phyloP scores from a whole-genome alignment of 2,888 invertebrate genomes.

The Cremastinae sp. region DNA sequence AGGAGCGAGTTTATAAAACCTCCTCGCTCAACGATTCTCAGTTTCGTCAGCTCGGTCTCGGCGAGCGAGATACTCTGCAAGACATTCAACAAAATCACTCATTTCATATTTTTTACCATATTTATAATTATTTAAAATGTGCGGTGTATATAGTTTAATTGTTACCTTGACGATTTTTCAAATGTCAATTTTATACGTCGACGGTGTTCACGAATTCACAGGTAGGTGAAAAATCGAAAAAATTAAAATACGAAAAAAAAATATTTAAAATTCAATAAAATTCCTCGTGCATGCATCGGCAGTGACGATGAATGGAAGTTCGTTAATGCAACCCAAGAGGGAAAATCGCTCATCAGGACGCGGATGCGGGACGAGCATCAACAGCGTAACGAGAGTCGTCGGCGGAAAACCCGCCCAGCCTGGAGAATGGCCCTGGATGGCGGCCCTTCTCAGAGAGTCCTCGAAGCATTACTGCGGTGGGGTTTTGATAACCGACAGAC shows the following conservation, averaged over 20 bases:
- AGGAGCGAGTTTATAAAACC: constrained; percentile 61
- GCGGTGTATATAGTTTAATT: too few relatives aligned
- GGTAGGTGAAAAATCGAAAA: too few relatives aligned
- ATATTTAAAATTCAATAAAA: too few relatives aligned
- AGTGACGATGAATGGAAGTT: constrained; percentile 8
- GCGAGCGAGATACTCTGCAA: constrained; percentile 39
- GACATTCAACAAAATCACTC: too few relatives aligned
- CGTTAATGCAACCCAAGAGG: constrained; percentile 26
- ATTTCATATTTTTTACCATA: not conserved
- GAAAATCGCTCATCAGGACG: constrained; percentile 64
- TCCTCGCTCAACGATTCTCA: constrained; percentile 58
- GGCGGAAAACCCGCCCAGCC: constrained; percentile 85
- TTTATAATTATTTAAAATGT: not conserved
- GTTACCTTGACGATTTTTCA: too few relatives aligned
- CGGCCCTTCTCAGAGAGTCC: constrained; percentile 85
- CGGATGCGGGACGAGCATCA: constrained; percentile 83
- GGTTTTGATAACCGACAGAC: constrained; percentile 88
- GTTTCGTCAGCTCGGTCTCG: constrained; percentile 62
- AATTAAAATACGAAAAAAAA: too few relatives aligned
- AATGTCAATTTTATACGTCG: too few relatives aligned
- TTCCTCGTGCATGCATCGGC: constrained; percentile 1
- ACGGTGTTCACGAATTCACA: too few relatives aligned
- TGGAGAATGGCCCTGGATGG: constrained; percentile 92
- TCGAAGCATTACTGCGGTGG: constrained; percentile 89
- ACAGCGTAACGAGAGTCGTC: constrained; percentile 82